Evolutionary conservation across 2,888 invertebrate genomes (phyloP), one percentile per base, ranked within the genome.

Genomic region (Tipula confusa): DNA sequence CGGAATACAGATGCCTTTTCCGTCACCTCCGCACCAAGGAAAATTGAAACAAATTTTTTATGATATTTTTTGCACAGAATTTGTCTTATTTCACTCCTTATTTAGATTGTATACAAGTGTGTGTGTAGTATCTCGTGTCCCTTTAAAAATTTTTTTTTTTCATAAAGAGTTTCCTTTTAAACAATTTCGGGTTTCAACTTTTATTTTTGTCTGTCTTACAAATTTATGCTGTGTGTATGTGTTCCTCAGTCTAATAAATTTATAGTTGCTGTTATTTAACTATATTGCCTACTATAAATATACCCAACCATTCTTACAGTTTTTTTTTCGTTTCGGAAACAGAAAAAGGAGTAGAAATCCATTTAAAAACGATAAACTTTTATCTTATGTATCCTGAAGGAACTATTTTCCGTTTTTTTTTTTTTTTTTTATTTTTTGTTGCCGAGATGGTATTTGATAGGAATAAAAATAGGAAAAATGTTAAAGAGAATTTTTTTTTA

Each of bases 51-150:
- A 64, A 64, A 64, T 64, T 64, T n/a, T 64, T 64, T 64, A 64
- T 64, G 64, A 64, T 64, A 64, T 64, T 64, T 64, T 64, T 64
- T 64, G 64, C 64, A 64, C 64, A 64, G 24, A 64, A 64, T 64
- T 64, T 64, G 64, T 64, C 64, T 64, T 64, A 64, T 64, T 64
- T 64, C 64, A 64, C 64, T 64, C 64, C 64, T 64, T 64, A 64
- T 64, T 64, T 64, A 64, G 24, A 64, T 64, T 43, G 43, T 43
- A n/a, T 43, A 15, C 7, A 36, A 11, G 36, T 36, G 36, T 36
- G 3, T 36, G n/a, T 43, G 43, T 43, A n/a, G 24, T 24, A 9
- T 64, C 24, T 64, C 24, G 7, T 64, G 24, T 64, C 24, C 64
- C 64, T 64, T 24, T n/a, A n/a, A n/a, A 64, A 64, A 24, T 9